Percentiles rank a stretch among this genome's conserved stretches.
phyloP scores from a whole-genome alignment of 2,113 vertebrate genomes.

The Chascanopsetta lugubris region DNA sequence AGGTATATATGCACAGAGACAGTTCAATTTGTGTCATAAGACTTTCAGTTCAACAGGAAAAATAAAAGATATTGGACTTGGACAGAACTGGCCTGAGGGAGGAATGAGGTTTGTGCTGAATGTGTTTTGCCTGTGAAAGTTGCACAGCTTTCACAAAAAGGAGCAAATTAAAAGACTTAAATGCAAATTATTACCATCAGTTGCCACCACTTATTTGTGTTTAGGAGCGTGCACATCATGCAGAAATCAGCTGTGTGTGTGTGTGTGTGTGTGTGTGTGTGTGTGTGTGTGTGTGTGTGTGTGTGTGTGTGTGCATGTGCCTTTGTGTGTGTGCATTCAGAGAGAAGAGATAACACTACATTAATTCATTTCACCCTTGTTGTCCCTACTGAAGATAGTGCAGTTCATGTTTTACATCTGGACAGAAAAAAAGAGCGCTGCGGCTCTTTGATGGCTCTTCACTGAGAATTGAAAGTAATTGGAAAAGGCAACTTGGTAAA shows the following conservation, averaged over 20 bases:
- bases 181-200: slow-evolving; percentile 66
- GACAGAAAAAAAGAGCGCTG: not conserved
- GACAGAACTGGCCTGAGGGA: too few species aligned
- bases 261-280: not conserved
- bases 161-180: slow-evolving; percentile 64
- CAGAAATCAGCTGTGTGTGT: not conserved
- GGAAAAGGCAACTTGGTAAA: slow-evolving; percentile 31
- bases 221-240: slow-evolving; percentile 5
- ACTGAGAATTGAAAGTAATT: slow-evolving; percentile 15
- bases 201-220: slow-evolving; percentile 40
- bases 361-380: slow-evolving; percentile 11
- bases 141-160: slow-evolving; percentile 54
- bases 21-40: not conserved
- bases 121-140: slow-evolving; percentile 46
- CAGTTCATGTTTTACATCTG: slow-evolving; percentile 29
- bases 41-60: not conserved
- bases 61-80: slow-evolving; percentile 6
- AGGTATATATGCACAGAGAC: not conserved
- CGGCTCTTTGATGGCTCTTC: slow-evolving; percentile 3
- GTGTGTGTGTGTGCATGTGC: slow-evolving; percentile 16
- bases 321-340: slow-evolving; percentile 1
- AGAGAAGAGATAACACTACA: slow-evolving; percentile 19
- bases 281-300: not conserved
- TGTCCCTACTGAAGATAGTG: slow-evolving; percentile 16
- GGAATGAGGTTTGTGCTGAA: slow-evolving; percentile 16